These are phyloP conservation scores for Neoitamus cyanurus DNA, from an alignment of 2,888 invertebrate genomes.

Conservation along the genomic window DNA sequence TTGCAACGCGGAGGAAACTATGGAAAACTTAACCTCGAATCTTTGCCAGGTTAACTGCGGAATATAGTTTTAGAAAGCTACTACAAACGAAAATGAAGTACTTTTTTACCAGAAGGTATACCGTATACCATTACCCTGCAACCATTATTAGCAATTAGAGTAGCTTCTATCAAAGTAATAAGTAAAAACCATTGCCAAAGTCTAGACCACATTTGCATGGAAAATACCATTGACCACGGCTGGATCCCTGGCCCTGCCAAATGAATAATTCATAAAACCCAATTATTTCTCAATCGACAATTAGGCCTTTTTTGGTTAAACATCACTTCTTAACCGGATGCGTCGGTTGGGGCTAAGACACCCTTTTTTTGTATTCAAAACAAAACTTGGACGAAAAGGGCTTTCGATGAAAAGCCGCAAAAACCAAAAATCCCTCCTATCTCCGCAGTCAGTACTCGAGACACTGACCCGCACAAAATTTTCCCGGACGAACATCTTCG, in stretches of 20 bases:
- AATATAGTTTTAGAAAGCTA: too few species aligned
- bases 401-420: neutral
- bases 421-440: too few species aligned
- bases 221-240: neutral
- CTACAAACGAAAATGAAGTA: too few species aligned
- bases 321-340: neutral
- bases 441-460: neutral
- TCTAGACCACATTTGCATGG: neutral
- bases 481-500: neutral
- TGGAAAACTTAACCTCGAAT: too few species aligned
- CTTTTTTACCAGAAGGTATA: too few species aligned
- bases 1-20: too few species aligned
- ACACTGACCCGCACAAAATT: neutral
- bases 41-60: too few species aligned
- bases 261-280: constrained; percentile 4
- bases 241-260: neutral
- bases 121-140: too few species aligned
- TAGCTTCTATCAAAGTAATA: too few species aligned
- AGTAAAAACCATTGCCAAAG: too few species aligned
- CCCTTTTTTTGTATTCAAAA: neutral
- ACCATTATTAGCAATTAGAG: too few species aligned
- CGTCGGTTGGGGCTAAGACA: neutral
- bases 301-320: neutral
- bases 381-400: neutral
- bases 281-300: neutral